These are phyloP conservation scores for Atherinosoma microstoma DNA, from an alignment of 2,797 vertebrate genomes.

Conservation along the genomic window DNA sequence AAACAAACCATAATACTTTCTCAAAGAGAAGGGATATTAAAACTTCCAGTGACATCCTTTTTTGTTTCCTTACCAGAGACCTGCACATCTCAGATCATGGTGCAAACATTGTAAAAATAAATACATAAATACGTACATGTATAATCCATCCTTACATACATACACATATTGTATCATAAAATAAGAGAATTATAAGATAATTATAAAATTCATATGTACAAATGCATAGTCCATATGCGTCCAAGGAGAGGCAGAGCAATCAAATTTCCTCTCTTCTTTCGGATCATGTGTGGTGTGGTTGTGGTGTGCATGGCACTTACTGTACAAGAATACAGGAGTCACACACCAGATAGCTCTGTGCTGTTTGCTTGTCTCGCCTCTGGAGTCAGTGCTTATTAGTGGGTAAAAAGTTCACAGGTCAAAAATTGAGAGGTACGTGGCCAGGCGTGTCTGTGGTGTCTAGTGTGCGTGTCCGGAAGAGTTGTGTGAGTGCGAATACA, in stretches of 20 bases:
- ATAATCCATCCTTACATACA: conserved; percentile 78
- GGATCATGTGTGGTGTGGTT: conserved; percentile 55
- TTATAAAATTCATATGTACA: conserved; percentile 85
- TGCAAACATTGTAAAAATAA: conserved; percentile 85
- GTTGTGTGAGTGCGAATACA: conserved; percentile 92
- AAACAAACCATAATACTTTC: conserved; percentile 69
- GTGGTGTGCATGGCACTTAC: conserved; percentile 84
- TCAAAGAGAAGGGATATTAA: conserved; percentile 58
- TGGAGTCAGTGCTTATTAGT: conserved; percentile 51
- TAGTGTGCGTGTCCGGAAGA: conserved; percentile 85
- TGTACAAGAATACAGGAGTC: conserved; percentile 77
- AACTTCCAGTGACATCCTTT: conserved; percentile 79
- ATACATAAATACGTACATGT: conserved; percentile 87
- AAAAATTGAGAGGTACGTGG: conserved; percentile 82
- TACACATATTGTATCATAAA: conserved; percentile 85
- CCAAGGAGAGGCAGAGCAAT: conserved; percentile 70
- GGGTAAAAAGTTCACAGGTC: conserved; percentile 62
- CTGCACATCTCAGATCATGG: conserved; percentile 77
- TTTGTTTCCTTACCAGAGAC: conserved; percentile 66
- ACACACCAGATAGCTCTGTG: conserved; percentile 77
- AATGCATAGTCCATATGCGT: conserved; percentile 85
- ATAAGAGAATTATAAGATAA: conserved; percentile 84
- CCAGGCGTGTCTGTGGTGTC: conserved; percentile 74
- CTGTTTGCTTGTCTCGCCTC: conserved; percentile 50
- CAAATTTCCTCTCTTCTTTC: conserved; percentile 50